Evolutionary conservation across 2,888 invertebrate species (phyloP).

Genomic region (Balanococcus diminutus): DNA sequence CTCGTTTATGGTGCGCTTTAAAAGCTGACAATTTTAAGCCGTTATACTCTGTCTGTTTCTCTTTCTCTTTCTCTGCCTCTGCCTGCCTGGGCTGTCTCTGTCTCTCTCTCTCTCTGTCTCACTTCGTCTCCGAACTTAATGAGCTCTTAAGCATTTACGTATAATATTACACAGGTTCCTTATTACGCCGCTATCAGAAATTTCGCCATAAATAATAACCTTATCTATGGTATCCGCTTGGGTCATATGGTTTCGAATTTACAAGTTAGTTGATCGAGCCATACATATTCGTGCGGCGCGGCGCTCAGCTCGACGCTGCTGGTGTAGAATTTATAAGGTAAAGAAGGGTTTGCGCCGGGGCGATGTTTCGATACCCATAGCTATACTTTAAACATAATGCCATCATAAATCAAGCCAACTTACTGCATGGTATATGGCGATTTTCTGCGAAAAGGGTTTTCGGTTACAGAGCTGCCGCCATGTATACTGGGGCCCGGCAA

Average conservation of each 20-base stretch:
- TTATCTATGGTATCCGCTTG: constrained; percentile 39
- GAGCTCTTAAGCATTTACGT: constrained; percentile 42
- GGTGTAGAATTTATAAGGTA: constrained; percentile 29
- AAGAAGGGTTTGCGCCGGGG: constrained; percentile 23
- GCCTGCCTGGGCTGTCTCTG: too few relatives aligned
- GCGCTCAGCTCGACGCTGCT: background rate
- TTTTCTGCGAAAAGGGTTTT: constrained; percentile 37
- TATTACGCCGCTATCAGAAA: constrained; percentile 41
- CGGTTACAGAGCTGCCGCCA: constrained; percentile 10
- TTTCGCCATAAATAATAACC: constrained; percentile 42
- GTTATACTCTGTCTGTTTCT: background rate
- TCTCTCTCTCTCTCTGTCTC: background rate
- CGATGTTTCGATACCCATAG: constrained; percentile 41
- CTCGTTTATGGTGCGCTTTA: constrained; percentile 39
- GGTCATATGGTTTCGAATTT: constrained; percentile 42
- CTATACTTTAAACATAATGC: constrained; percentile 39
- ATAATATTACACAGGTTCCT: constrained; percentile 37
- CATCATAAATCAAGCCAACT: constrained; percentile 36
- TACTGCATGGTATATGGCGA: constrained; percentile 32
- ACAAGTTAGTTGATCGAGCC: constrained; percentile 39
- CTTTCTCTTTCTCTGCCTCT: background rate
- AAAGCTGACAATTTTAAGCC: constrained; percentile 43
- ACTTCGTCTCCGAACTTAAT: background rate
- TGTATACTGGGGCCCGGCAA: background rate
- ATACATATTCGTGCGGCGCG: background rate